phyloP scores from a whole-genome alignment of 2,113 vertebrate genomes.

The Ciconia stormi region DNA sequence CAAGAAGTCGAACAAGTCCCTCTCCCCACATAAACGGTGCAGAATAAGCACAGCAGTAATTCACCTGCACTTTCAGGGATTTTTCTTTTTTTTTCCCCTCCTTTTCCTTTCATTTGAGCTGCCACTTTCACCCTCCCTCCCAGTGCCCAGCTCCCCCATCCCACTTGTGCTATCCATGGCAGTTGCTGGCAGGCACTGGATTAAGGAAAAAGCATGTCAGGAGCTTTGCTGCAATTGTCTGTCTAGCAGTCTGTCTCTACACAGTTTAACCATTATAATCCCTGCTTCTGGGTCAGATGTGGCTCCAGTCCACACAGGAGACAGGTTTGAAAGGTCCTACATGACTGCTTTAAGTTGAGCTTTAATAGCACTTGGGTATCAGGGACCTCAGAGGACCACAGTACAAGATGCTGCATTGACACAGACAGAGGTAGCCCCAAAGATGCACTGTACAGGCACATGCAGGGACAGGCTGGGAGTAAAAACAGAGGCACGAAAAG shows the following conservation, averaged over 20 bases:
- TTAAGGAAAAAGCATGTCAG: background rate
- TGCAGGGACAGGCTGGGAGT: background rate
- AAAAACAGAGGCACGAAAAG: background rate
- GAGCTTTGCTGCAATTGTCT: background rate
- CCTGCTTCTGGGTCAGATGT: background rate
- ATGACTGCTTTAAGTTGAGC: background rate
- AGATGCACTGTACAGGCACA: background rate
- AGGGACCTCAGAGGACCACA: background rate
- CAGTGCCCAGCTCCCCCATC: background rate
- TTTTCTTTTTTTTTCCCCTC: no score
- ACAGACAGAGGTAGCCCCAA: background rate
- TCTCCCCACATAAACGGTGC: background rate
- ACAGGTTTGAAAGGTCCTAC: background rate
- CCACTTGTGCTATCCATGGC: conserved; percentile 42
- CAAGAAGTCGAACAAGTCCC: background rate
- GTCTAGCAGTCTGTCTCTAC: background rate
- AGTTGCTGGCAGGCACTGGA: conserved; percentile 13
- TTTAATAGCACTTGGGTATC: background rate
- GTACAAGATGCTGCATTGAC: background rate
- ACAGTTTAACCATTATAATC: background rate
- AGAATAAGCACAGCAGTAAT: background rate
- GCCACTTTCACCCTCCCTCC: background rate
- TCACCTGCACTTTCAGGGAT: background rate
- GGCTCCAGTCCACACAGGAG: background rate
- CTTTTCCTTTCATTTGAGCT: background rate